Base-by-base conservation (phyloP, 2,113 vertebrate species). In the Nyctereutes procyonoides region DNA sequence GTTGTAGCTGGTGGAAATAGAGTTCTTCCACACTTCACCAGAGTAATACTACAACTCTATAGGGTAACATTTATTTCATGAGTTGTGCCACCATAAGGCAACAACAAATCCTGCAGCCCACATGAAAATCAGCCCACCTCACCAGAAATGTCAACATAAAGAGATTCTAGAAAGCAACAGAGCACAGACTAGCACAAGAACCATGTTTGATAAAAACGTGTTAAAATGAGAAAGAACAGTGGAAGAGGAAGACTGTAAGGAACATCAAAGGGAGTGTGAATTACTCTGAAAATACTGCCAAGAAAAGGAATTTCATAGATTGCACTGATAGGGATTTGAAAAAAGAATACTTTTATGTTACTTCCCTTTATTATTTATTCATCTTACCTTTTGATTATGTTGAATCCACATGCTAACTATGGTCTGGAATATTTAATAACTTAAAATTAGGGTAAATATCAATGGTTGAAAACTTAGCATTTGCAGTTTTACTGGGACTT, bases 401-500 rank as follows among this genome's bases (percentile, higher is more conserved):
- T 93, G 56, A 85, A 76, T 60, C 24, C 51, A 51, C 30, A 87
- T 35, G 32, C 16, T 85, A 87, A 89, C 2, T 87, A 43, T 92
- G 32, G 15, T 48, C 69, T 92, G 14, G 19, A 92, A 86, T 17
- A 86, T 13, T 51, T 93, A 69, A 81, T 35, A 85, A 89, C 71
- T 92, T 67, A 92, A 92, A 81, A 88, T 38, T 67, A 92, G 76
- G 15, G 11, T 79, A 90, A 95, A 35, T 43, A 53, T 58, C n/a
- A 96, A 89, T 79, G 53, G 30, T 32, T 93, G 6, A 86, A 97
- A 92, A 84, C 24, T 58, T 71, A 82, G 10, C 14, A 67, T 55
- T 73, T 82, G 11, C 58, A 83, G 87, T 93, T 94, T 91, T 67
- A 96, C 17, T 79, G 43, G 38, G 35, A 8, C 79, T 95, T 95